These are phyloP conservation scores for Tricholauxania praeusta DNA, from an alignment of 2,888 invertebrate genomes.

Conservation along the genomic window DNA sequence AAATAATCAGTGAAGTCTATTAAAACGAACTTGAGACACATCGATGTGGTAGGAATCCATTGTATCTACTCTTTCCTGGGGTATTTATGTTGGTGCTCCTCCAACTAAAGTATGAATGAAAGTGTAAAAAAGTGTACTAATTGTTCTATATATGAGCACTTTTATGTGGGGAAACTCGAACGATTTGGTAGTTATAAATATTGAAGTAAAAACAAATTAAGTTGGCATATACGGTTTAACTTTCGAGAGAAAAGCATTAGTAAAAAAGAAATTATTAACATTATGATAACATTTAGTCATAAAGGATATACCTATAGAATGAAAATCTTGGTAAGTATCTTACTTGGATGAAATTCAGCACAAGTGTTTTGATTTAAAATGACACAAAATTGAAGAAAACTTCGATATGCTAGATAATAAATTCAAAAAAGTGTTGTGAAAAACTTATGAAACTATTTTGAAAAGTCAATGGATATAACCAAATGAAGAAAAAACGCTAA, in stretches of 20 bases:
- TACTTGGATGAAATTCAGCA: no score
- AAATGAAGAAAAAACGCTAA: no score
- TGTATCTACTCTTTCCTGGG: slow-evolving; percentile 14
- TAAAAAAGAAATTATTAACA: not conserved
- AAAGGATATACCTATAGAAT: slow-evolving; percentile 24
- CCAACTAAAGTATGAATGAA: slow-evolving; percentile 6
- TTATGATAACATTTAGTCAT: not conserved
- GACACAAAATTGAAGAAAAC: no score
- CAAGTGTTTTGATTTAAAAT: no score
- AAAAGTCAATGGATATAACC: no score
- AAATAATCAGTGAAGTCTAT: slow-evolving; percentile 1
- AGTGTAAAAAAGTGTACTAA: slow-evolving; percentile 23
- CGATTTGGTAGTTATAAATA: slow-evolving; percentile 26
- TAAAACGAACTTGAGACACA: slow-evolving; percentile 4
- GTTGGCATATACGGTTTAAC: slow-evolving; percentile 10
- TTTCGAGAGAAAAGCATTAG: slow-evolving; percentile 14
- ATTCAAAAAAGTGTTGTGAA: no score
- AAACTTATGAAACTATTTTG: no score
- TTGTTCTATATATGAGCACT: slow-evolving; percentile 26
- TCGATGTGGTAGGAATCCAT: no score
- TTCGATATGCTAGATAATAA: no score
- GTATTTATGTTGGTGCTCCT: not conserved
- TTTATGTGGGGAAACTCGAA: not conserved
- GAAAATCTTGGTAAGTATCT: slow-evolving; percentile 28
- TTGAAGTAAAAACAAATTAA: not conserved